Evolutionary conservation across 2,888 invertebrate species (phyloP).

Genomic region (Lithodes maja): DNA sequence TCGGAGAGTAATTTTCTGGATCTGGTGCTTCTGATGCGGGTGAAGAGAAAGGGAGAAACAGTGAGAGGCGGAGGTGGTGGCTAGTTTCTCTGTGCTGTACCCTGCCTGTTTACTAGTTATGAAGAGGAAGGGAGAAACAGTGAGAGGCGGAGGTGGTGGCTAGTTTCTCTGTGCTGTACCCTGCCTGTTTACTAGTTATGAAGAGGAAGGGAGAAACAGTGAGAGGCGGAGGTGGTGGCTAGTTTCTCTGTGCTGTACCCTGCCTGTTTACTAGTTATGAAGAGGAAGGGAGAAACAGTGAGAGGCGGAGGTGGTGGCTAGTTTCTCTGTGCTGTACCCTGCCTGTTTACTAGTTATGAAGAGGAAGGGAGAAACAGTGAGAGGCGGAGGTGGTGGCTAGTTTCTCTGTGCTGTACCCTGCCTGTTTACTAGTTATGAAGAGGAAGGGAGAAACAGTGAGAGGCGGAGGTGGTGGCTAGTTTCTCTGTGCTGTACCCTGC

Average conservation of each 20-base stretch:
- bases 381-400: background rate
- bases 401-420: too few species aligned
- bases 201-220: slow-evolving; percentile 13
- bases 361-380: slow-evolving; percentile 13
- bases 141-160: background rate
- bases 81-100: too few species aligned
- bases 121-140: slow-evolving; percentile 11
- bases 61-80: background rate
- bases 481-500: too few species aligned
- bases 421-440: background rate
- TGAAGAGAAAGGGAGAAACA: slow-evolving; percentile 20
- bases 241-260: too few species aligned
- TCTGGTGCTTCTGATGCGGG: slow-evolving; percentile 42
- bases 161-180: too few species aligned
- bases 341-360: background rate
- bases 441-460: slow-evolving; percentile 14
- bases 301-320: background rate
- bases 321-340: too few species aligned
- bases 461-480: background rate
- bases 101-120: too few species aligned
- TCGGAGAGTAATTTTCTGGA: slow-evolving; percentile 60
- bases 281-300: slow-evolving; percentile 13
- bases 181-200: background rate
- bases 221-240: background rate
- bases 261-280: background rate